These are phyloP conservation scores for Rhingia rostrata DNA, from an alignment of 2,888 invertebrate genomes.

Conservation along the genomic window DNA sequence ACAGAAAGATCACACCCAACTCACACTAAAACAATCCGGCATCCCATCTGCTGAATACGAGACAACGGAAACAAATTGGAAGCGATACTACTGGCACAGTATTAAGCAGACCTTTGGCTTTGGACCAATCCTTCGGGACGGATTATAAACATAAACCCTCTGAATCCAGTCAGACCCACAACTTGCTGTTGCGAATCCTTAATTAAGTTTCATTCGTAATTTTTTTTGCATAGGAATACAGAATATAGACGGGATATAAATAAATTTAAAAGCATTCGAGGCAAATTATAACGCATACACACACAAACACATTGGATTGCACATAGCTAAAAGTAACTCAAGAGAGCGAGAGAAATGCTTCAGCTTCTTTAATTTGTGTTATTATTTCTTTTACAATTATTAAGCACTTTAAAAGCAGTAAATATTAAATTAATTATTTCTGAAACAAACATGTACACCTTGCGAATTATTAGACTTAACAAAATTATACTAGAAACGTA, in stretches of 20 bases:
- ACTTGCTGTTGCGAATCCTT: slow-evolving; percentile 38
- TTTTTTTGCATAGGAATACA: slow-evolving; percentile 8
- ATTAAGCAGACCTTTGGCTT: slow-evolving; percentile 87
- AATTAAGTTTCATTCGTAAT: slow-evolving; percentile 28
- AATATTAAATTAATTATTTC: slow-evolving; percentile 19
- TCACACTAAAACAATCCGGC: slow-evolving; percentile 91
- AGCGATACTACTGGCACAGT: slow-evolving; percentile 96
- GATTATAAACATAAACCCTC: slow-evolving; percentile 42
- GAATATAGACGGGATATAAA: slow-evolving; percentile 6
- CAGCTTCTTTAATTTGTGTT: slow-evolving; percentile 7
- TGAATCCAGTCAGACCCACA: slow-evolving; percentile 50
- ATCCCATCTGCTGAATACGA: slow-evolving; percentile 92
- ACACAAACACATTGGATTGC: neutral
- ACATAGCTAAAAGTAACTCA: slow-evolving; percentile 11
- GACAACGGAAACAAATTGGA: slow-evolving; percentile 94
- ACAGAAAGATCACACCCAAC: slow-evolving; percentile 93
- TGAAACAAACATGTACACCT: slow-evolving; percentile 3
- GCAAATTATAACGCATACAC: slow-evolving; percentile 13
- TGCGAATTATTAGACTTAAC: slow-evolving; percentile 7
- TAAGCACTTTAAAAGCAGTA: slow-evolving; percentile 18
- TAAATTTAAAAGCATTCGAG: slow-evolving; percentile 55
- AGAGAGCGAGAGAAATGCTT: slow-evolving; percentile 1
- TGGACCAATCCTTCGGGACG: slow-evolving; percentile 77
- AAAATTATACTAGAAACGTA: slow-evolving; percentile 15
- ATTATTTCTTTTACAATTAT: neutral